A percentile compares a stretch with the other conserved stretches of the same genome.
These are phyloP conservation scores for Lepus americanus DNA, from an alignment of 2,113 vertebrate genomes.

Conservation along the genomic window DNA sequence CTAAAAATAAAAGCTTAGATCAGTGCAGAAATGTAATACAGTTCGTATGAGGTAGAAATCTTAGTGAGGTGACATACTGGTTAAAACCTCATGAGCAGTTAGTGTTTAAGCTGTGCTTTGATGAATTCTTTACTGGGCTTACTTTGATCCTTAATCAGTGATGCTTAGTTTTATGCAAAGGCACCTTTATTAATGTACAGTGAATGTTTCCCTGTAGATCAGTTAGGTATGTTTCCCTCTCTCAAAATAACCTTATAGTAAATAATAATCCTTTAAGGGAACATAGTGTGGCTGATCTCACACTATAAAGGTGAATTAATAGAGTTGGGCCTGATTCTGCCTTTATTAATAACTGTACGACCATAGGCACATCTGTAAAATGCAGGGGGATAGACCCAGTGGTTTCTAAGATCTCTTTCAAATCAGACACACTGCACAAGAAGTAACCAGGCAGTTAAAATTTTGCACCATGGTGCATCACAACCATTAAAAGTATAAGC, in stretches of 20 bases:
- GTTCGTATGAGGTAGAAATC: slow-evolving; percentile 43
- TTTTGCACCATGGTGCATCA: background rate
- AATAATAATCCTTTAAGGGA: background rate
- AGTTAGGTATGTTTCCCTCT: background rate
- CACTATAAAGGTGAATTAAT: background rate
- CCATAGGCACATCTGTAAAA: background rate
- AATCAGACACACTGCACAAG: background rate
- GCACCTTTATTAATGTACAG: background rate
- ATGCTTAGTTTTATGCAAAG: slow-evolving; percentile 2
- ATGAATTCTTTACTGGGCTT: slow-evolving; percentile 20
- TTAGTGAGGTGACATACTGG: background rate
- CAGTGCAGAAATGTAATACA: background rate
- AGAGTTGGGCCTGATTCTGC: background rate
- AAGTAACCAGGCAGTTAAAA: slow-evolving; percentile 10
- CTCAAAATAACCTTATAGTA: background rate
- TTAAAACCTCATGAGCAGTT: slow-evolving; percentile 19
- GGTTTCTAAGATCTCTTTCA: background rate
- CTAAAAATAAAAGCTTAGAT: slow-evolving; percentile 4
- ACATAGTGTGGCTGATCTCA: background rate
- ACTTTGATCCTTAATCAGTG: background rate
- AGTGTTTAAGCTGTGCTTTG: slow-evolving; percentile 57
- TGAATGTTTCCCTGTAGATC: background rate
- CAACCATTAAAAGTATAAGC: background rate
- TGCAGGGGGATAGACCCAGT: background rate
- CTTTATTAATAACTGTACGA: background rate